Base-by-base conservation (phyloP, 2,888 invertebrate species). In the Rhamphomyia laevipes region DNA sequence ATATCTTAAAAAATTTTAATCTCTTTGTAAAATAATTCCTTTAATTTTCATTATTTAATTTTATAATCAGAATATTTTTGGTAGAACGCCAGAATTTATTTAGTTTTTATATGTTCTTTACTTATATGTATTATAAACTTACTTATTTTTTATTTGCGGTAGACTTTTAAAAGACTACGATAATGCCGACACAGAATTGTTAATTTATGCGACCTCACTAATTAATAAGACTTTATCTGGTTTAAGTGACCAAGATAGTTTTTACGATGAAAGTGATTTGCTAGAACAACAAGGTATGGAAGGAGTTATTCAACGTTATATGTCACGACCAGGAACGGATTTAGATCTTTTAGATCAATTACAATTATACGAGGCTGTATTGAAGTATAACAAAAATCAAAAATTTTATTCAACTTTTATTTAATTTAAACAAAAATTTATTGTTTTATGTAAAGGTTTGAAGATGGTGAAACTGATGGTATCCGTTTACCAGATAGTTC, bases 241-340 rank as follows among this genome's bases (percentile, higher is more conserved):
- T 33, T 80, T 95, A 47, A 89, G 90, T 2, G 94, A 95, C 70
- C 90, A 93, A 71, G 94, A 97, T 66, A 86, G 89, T 18, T 99
- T 95, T 71, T 99, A 96, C 65, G 96, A 99, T 68, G 91, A 99
- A 65, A 90, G 94, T 4, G 97, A 99, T 72, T 81, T 86, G 18
- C 73, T 99, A 55, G 97, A 97, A 66, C 93, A 95, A 57, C 94
- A 91, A 66, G 90, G 89, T 18, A 89, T 93, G 71, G 90, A 91
- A 65, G 78, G 81, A 46, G 84, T 91, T 27, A 86, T 91, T 57
- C 86, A 88, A 63, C 76, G 86, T 49, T 91, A 91, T 66, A 89
- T 91, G 86, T 84, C 87, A 12, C 87, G 88, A 67, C 90, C 88
- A 56, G 92, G 92, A 37, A 91, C 92, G 0, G 94, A 95, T 72